Evolutionary conservation across 1,140 invertebrate genomes (phyloP).

Genomic region (Stenopsyche tienmushanensis): DNA sequence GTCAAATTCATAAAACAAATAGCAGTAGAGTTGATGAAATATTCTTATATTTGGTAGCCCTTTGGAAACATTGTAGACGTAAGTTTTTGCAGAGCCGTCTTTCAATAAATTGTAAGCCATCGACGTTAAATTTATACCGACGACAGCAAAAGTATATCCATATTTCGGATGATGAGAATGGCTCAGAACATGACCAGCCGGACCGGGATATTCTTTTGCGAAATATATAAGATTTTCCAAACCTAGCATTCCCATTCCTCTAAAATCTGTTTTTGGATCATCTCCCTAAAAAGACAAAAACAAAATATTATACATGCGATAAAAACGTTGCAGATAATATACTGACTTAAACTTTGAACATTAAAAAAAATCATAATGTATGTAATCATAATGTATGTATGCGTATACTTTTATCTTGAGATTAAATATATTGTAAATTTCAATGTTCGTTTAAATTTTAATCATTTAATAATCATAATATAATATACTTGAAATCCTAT

Average conservation of each 20-base stretch:
- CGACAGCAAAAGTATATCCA: slow-evolving; percentile 87
- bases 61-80: slow-evolving; percentile 86
- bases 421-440: too few species aligned
- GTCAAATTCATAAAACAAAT: slow-evolving; percentile 92
- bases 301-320: slow-evolving; percentile 1
- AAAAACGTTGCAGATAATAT: neutral
- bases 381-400: too few species aligned
- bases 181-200: slow-evolving; percentile 78
- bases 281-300: slow-evolving; percentile 77
- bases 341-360: too few species aligned
- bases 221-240: slow-evolving; percentile 92
- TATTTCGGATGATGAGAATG: slow-evolving; percentile 87
- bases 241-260: slow-evolving; percentile 96
- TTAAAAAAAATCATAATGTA: too few species aligned
- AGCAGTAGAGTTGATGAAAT: slow-evolving; percentile 94
- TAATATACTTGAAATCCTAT: slow-evolving; percentile 78
- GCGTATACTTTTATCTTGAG: too few species aligned
- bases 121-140: slow-evolving; percentile 92
- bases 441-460: neutral
- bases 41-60: slow-evolving; percentile 69
- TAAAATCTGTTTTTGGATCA: slow-evolving; percentile 96
- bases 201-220: slow-evolving; percentile 75
- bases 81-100: slow-evolving; percentile 82
- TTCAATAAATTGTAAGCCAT: slow-evolving; percentile 82
- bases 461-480: neutral